These are phyloP conservation scores for Emmelina monodactyla DNA, from an alignment of 2,888 invertebrate genomes.

Conservation along the genomic window DNA sequence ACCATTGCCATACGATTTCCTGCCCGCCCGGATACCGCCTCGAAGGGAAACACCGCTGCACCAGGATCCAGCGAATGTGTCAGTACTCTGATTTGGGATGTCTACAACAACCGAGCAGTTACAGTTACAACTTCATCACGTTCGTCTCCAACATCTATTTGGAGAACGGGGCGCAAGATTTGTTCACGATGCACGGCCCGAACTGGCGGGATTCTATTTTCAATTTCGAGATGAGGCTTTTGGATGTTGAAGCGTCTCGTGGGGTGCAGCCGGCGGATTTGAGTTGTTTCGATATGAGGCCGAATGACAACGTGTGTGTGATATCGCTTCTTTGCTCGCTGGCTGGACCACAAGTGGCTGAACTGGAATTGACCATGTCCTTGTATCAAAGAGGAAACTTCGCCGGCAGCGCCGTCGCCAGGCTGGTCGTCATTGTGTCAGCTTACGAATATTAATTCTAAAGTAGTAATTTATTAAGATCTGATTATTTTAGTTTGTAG, in stretches of 20 bases:
- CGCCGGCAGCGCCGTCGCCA: conserved; percentile 83
- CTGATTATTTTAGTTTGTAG: too few species aligned
- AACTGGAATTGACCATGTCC: conserved; percentile 86
- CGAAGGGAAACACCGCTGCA: conserved; percentile 91
- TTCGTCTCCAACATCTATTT: conserved; percentile 85
- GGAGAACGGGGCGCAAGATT: conserved; percentile 67
- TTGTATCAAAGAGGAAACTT: conserved; percentile 76
- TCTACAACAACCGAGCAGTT: conserved; percentile 80
- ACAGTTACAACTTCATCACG: conserved; percentile 93
- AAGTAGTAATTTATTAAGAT: too few species aligned
- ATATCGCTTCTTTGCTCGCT: conserved; percentile 77
- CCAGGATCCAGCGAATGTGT: conserved; percentile 74
- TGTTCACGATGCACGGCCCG: conserved; percentile 92
- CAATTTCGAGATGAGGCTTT: conserved; percentile 79
- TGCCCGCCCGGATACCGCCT: conserved; percentile 87
- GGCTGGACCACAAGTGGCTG: conserved; percentile 90
- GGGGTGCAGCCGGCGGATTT: conserved; percentile 64
- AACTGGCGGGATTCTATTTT: conserved; percentile 74
- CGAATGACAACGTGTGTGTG: conserved; percentile 73
- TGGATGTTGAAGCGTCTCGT: conserved; percentile 69
- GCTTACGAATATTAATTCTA: conserved; percentile 71
- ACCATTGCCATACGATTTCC: conserved; percentile 83
- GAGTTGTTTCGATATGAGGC: conserved; percentile 67
- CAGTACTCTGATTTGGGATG: conserved; percentile 77
- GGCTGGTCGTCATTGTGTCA: conserved; percentile 84